These are phyloP conservation scores for Epizoanthus illoricatus DNA, from an alignment of 92 coral and sea anemone genomes.

Conservation along the genomic window DNA sequence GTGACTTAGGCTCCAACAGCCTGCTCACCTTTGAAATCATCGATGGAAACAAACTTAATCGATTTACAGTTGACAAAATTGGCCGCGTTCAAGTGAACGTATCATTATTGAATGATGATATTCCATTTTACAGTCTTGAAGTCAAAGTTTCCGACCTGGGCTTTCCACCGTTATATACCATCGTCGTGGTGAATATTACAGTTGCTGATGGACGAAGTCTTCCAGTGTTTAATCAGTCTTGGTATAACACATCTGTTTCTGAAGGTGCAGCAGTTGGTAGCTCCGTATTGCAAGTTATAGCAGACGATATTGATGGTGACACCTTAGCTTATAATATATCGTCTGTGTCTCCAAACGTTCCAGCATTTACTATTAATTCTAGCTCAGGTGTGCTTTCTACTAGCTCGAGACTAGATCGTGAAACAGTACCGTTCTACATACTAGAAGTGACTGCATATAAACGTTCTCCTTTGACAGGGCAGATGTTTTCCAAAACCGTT, in stretches of 20 bases:
- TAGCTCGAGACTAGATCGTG: slow-evolving; percentile 33
- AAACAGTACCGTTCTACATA: slow-evolving; percentile 15
- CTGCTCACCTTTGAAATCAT: slow-evolving; percentile 42
- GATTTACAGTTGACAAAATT: slow-evolving; percentile 32
- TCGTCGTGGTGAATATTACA: slow-evolving; percentile 11
- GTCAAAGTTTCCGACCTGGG: slow-evolving; percentile 24
- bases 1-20: slow-evolving; percentile 45
- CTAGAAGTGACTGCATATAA: slow-evolving; percentile 38
- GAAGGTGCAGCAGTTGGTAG: not conserved
- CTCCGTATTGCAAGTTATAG: not conserved
- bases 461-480: slow-evolving; percentile 46
- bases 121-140: slow-evolving; percentile 1
- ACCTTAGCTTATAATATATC: not conserved
- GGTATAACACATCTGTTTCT: slow-evolving; percentile 4
- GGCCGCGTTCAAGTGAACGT: slow-evolving; percentile 45
- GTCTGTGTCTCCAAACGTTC: not conserved
- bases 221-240: slow-evolving; percentile 41
- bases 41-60: slow-evolving; percentile 40
- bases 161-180: slow-evolving; percentile 1
- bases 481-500: slow-evolving; percentile 33
- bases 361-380: slow-evolving; percentile 24
- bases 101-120: not conserved
- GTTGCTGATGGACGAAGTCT: slow-evolving; percentile 27
- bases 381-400: slow-evolving; percentile 37
- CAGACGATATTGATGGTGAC: not conserved